Conservation (phyloP, 2,888 invertebrate genomes). For the Caenorhabditis uteleia region DNA sequence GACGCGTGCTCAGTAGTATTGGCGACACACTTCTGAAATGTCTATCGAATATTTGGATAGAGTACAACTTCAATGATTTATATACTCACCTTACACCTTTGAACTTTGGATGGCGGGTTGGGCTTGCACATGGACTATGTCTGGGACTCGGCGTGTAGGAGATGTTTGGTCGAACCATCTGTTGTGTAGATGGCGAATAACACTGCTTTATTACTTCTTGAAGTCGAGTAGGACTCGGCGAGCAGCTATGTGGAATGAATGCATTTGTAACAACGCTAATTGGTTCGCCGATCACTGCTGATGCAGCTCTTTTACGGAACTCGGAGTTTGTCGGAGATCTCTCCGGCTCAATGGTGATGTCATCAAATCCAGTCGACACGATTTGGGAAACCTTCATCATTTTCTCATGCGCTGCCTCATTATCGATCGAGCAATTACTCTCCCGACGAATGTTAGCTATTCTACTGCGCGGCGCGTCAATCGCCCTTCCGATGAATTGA, state of each 20-base stretch:
- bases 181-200: slow-evolving; percentile 68
- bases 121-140: slow-evolving; percentile 48
- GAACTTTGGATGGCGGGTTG: slow-evolving; percentile 30
- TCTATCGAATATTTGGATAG: neutral
- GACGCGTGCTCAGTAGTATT: slow-evolving; percentile 8
- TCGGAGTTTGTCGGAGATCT: slow-evolving; percentile 17
- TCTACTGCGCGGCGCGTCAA: slow-evolving; percentile 52
- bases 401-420: slow-evolving; percentile 60
- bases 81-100: slow-evolving; percentile 21
- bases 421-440: slow-evolving; percentile 59
- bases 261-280: slow-evolving; percentile 67
- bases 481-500: slow-evolving; percentile 30
- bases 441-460: slow-evolving; percentile 65
- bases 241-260: slow-evolving; percentile 62
- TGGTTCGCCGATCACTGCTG: slow-evolving; percentile 45
- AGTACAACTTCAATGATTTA: neutral
- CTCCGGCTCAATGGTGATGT: slow-evolving; percentile 46
- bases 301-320: slow-evolving; percentile 21
- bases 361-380: slow-evolving; percentile 64
- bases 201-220: slow-evolving; percentile 56
- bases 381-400: slow-evolving; percentile 57
- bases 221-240: slow-evolving; percentile 63
- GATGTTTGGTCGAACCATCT: slow-evolving; percentile 66
- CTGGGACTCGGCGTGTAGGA: slow-evolving; percentile 62
- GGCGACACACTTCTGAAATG: slow-evolving; percentile 36